phyloP scores from a whole-genome alignment of 2,113 vertebrate species.

The Engraulis encrasicolus region DNA sequence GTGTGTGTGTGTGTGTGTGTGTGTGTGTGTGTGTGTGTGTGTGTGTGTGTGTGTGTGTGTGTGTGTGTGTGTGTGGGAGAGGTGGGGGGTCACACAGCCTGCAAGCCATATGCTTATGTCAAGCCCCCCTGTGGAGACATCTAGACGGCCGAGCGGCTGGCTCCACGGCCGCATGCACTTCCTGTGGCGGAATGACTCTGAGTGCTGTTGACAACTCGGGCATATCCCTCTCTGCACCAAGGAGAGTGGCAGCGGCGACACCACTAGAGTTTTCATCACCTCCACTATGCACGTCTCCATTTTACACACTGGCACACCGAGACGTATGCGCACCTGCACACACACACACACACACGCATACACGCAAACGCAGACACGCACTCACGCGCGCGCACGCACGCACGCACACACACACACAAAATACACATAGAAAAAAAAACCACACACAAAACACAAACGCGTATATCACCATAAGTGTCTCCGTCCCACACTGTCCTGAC shows the following conservation, averaged over 20 bases:
- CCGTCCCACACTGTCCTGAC: not conserved
- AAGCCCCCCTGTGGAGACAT: not conserved
- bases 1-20: too few species aligned
- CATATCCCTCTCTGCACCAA: not conserved
- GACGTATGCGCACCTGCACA: not conserved
- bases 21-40: too few species aligned
- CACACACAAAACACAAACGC: not conserved
- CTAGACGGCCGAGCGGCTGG: not conserved
- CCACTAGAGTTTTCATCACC: constrained; percentile 9
- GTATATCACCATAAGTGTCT: too few species aligned
- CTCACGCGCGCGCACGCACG: not conserved
- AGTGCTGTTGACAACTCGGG: not conserved
- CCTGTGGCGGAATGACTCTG: not conserved
- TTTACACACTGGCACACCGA: not conserved
- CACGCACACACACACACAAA: too few species aligned
- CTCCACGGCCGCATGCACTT: not conserved
- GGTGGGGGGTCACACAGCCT: not conserved
- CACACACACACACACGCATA: too few species aligned
- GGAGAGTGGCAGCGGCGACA: not conserved
- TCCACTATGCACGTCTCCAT: not conserved
- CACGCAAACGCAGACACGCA: not conserved
- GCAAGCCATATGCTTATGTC: constrained; percentile 46
- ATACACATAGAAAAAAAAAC: too few species aligned
- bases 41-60: constrained; percentile 26
- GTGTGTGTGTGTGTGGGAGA: not conserved